Base-by-base conservation (phyloP, 92 coral and sea anemone species). In the Micromussa lordhowensis region DNA sequence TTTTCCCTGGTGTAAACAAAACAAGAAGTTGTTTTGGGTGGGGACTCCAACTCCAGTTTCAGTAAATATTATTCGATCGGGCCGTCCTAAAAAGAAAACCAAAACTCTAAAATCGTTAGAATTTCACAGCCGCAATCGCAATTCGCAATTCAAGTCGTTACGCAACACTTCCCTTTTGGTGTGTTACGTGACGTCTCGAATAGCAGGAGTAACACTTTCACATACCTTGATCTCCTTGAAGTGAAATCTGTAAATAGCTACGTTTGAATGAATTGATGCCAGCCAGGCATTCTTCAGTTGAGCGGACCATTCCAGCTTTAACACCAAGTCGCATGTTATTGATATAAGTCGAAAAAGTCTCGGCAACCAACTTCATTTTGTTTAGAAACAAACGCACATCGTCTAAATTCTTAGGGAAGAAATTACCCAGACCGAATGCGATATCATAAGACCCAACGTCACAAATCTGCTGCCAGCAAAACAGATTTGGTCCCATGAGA, bases 261-360 rank as follows among this genome's bases (percentile, higher is more conserved):
- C 91, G 66, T 57, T 92, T 96, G 9, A 93, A 71, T 31, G 94
- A 75, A 31, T 92, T 79, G 3, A 93, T 55, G 1, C 99, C 99
- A 31, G 98, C 99, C 35, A 82, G 16, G 53, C 99, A 97, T 40
- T 93, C 98, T 19, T 97, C 98, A 18, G 44, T 51, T 4, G 98
- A 93, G 15, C 98, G 94, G 0, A 96, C 98, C 98, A 97, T 96
- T 0, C 99, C 99, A 28, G 96, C 91, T n/a, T 90, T 90, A 17
- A 89, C 92, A 26, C 99, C 99, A 28, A 80, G 90, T 26, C 77
- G 83, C 66, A 96, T 59, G 90, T 96, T 96, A 19, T 85, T 85
- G 32, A 93, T 90, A 66, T 96, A 96, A 55, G 72, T 91, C 9
- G 68, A 5, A 64, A 93, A 73, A 0, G 99, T 88, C 71, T 76